Percentiles rank a stretch among this genome's conserved stretches.
Conservation (phyloP, 2,888 invertebrate genomes). For the Hylaea fasciaria region DNA sequence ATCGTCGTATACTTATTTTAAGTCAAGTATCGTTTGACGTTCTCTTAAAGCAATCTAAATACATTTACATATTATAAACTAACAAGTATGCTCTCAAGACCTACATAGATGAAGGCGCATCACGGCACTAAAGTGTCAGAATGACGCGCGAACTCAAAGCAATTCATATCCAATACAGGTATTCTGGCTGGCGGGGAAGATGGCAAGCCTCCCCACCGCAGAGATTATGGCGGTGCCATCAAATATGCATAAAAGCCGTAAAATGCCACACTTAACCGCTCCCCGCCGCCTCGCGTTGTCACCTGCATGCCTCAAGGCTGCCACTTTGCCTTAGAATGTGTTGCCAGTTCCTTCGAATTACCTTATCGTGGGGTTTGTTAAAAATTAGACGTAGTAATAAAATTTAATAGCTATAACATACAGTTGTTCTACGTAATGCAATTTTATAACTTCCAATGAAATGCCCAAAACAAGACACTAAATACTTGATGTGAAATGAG, state of each 20-base stretch:
- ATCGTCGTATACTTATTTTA: too few relatives aligned
- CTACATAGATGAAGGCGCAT: constrained; percentile 13
- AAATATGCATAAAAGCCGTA: constrained; percentile 86
- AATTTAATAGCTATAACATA: too few relatives aligned
- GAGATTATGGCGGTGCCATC: constrained; percentile 83
- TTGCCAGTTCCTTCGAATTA: constrained; percentile 13
- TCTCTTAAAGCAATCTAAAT: too few relatives aligned
- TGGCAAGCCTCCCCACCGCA: constrained; percentile 62
- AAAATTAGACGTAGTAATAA: too few relatives aligned
- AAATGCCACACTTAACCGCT: constrained; percentile 84
- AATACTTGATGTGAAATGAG: too few relatives aligned
- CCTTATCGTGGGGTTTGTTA: neutral
- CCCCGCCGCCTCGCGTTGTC: constrained; percentile 62
- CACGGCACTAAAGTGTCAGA: constrained; percentile 41
- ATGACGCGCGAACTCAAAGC: constrained; percentile 48
- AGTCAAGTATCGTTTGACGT: too few relatives aligned
- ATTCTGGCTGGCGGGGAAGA: constrained; percentile 40
- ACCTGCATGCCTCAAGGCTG: constrained; percentile 31
- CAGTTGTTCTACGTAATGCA: too few relatives aligned
- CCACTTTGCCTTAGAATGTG: constrained; percentile 23
- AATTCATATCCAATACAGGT: constrained; percentile 71
- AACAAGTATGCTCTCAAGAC: neutral
- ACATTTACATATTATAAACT: too few relatives aligned
- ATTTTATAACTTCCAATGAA: too few relatives aligned
- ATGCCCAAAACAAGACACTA: too few relatives aligned